phyloP scores from a whole-genome alignment of 1,140 invertebrate species.

The Cataglyphis hispanica region DNA sequence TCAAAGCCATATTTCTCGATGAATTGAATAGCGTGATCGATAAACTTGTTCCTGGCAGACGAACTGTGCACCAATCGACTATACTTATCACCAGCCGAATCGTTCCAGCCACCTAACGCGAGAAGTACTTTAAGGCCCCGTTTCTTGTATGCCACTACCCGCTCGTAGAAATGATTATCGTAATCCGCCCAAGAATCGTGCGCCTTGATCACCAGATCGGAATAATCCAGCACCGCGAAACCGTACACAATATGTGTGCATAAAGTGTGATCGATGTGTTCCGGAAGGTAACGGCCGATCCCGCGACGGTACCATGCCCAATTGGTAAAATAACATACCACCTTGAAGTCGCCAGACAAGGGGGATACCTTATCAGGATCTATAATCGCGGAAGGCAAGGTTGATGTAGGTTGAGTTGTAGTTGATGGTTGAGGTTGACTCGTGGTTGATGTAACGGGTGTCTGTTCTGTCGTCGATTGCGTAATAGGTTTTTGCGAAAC shows the following conservation, averaged over 20 bases:
- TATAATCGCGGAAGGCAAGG: constrained; percentile 77
- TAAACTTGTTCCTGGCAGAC: constrained; percentile 90
- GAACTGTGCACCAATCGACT: constrained; percentile 93
- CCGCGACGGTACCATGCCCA: constrained; percentile 97
- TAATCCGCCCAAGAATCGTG: constrained; percentile 96
- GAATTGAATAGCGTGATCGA: constrained; percentile 91
- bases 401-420: constrained; percentile 65
- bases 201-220: constrained; percentile 92
- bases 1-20: constrained; percentile 94
- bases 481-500: constrained; percentile 15
- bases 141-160: constrained; percentile 92
- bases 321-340: constrained; percentile 97
- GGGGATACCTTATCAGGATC: constrained; percentile 83
- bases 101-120: constrained; percentile 96
- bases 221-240: constrained; percentile 94
- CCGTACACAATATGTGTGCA: constrained; percentile 97
- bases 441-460: constrained; percentile 64
- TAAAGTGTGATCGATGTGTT: constrained; percentile 94
- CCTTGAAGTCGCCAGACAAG: constrained; percentile 83
- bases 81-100: constrained; percentile 95
- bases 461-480: background rate
- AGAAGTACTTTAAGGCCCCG: constrained; percentile 94
- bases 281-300: constrained; percentile 92
- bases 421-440: constrained; percentile 63
- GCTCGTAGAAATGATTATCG: constrained; percentile 95